These are phyloP conservation scores for Diabrotica virgifera DNA, from an alignment of 1,140 invertebrate species.

Conservation along the genomic window DNA sequence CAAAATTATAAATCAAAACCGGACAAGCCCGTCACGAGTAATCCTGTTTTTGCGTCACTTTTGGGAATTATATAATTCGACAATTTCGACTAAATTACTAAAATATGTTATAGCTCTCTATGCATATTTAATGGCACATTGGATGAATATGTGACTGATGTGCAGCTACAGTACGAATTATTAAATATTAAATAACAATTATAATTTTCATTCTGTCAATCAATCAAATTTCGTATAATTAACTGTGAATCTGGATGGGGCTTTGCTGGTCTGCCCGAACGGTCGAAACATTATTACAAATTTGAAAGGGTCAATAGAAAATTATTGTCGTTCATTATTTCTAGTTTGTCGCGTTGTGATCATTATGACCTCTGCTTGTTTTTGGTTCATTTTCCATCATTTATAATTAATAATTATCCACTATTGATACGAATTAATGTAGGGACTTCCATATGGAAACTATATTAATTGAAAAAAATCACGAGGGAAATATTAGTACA, in stretches of 20 bases:
- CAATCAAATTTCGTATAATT: conserved; percentile 38
- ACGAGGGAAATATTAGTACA: no score
- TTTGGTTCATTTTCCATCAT: neutral
- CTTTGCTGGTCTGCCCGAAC: neutral
- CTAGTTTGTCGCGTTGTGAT: conserved; percentile 14
- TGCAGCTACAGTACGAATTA: conserved; percentile 36
- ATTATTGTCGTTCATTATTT: conserved; percentile 17
- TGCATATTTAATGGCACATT: conserved; percentile 35
- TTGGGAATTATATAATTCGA: conserved; percentile 12
- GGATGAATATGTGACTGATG: conserved; percentile 38
- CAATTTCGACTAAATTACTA: conserved; percentile 16
- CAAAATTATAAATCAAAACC: conserved; percentile 12
- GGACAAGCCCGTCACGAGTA: conserved; percentile 13
- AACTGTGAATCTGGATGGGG: conserved; percentile 29
- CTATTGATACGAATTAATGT: no score
- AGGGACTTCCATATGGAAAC: no score
- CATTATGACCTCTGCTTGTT: conserved; percentile 7
- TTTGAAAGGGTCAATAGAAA: conserved; percentile 24
- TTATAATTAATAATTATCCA: no score
- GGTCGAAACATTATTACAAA: conserved; percentile 20
- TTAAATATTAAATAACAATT: conserved; percentile 43
- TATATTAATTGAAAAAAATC: no score
- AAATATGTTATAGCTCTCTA: conserved; percentile 18
- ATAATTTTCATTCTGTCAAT: conserved; percentile 41
- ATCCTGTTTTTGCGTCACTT: conserved; percentile 12